phyloP scores from a whole-genome alignment of 2,797 vertebrate genomes.

The Hemitrygon akajei region DNA sequence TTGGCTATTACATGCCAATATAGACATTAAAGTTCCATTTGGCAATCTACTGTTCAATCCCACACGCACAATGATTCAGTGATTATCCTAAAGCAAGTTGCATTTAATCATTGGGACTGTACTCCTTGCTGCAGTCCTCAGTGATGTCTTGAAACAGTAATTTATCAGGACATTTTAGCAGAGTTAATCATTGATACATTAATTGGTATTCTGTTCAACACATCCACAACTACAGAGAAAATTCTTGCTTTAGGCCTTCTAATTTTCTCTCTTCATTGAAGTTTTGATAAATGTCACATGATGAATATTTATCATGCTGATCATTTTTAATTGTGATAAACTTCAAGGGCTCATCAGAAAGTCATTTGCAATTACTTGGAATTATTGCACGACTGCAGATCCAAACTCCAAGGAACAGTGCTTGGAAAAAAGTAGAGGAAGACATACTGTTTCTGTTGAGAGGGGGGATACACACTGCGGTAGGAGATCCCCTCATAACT shows the following conservation, averaged over 20 bases:
- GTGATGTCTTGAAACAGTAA: neutral
- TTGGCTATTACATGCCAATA: neutral
- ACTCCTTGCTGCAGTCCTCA: neutral
- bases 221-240: neutral
- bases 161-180: neutral
- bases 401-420: neutral
- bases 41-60: neutral
- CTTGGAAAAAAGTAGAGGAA: neutral
- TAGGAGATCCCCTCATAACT: neutral
- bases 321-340: neutral
- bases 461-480: neutral
- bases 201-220: neutral
- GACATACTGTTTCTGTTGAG: neutral
- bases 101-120: neutral
- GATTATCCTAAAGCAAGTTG: neutral
- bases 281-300: neutral
- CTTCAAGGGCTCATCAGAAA: neutral
- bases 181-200: neutral
- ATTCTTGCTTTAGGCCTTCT: neutral
- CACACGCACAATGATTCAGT: neutral
- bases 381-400: neutral
- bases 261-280: slow-evolving; percentile 7
- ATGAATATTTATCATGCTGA: neutral
- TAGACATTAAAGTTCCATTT: neutral
- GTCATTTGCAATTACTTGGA: neutral